Evolutionary conservation across 2,888 invertebrate genomes (phyloP).

Genomic region (Anodontia alba): DNA sequence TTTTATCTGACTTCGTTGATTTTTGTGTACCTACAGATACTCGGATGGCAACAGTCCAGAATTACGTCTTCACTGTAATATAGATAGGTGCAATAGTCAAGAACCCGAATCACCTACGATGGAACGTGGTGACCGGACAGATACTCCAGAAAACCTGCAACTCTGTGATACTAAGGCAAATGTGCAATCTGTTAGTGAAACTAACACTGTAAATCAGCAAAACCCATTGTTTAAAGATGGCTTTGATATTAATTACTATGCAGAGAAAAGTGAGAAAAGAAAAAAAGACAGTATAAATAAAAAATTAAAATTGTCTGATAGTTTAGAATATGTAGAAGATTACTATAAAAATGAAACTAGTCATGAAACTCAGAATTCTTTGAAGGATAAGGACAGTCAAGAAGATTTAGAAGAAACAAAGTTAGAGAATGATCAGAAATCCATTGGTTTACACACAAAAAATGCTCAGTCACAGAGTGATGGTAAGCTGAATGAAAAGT

Average conservation of each 20-base stretch:
- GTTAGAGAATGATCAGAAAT: background rate
- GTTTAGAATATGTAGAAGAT: constrained; percentile 51
- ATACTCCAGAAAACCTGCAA: background rate
- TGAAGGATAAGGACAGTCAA: background rate
- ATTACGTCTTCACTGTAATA: constrained; percentile 14
- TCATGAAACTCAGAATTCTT: background rate
- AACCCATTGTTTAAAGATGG: background rate
- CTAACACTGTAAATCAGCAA: background rate
- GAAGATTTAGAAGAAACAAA: background rate
- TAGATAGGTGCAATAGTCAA: constrained; percentile 42
- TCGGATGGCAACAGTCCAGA: constrained; percentile 25
- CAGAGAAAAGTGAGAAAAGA: constrained; percentile 16
- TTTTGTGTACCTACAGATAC: constrained; percentile 32
- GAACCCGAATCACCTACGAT: constrained; percentile 74
- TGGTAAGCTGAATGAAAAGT: background rate
- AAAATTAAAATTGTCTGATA: constrained; percentile 21
- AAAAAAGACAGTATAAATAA: constrained; percentile 16
- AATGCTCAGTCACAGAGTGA: background rate
- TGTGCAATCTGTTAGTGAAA: constrained; percentile 26
- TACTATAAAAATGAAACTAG: constrained; percentile 42
- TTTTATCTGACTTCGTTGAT: background rate
- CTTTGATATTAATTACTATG: constrained; percentile 6
- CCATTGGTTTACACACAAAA: background rate
- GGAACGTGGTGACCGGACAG: constrained; percentile 45
- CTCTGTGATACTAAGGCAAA: background rate